Evolutionary conservation across 1,140 invertebrate species (phyloP).

Genomic region (Papilio xuthus): DNA sequence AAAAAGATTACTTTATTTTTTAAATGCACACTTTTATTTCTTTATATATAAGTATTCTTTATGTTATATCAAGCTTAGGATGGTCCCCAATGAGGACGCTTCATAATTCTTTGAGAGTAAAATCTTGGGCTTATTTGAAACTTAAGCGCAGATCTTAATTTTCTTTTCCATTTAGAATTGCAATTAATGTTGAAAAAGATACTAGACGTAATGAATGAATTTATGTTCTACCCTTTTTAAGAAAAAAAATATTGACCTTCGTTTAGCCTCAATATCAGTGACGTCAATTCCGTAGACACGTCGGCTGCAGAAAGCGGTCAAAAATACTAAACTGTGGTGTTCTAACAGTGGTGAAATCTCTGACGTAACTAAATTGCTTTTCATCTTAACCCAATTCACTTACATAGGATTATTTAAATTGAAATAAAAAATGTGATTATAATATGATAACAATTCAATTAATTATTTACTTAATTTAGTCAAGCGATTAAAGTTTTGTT

Average conservation of each 20-base stretch:
- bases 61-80: background rate
- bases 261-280: slow-evolving; percentile 29
- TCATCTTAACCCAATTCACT: background rate
- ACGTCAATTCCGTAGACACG: background rate
- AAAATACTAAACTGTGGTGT: background rate
- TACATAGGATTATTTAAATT: background rate
- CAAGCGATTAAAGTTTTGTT: too few species aligned
- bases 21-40: background rate
- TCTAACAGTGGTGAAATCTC: background rate
- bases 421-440: too few species aligned
- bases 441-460: too few species aligned
- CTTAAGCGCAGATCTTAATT: background rate
- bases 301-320: background rate
- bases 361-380: background rate
- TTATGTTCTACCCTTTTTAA: background rate
- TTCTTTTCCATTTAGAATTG: background rate
- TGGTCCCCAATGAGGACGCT: background rate
- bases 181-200: background rate
- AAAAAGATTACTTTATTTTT: too few species aligned
- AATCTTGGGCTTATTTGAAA: background rate
- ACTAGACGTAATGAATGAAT: background rate
- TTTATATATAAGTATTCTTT: background rate
- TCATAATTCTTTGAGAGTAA: background rate
- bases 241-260: background rate
- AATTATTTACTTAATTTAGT: too few species aligned